These are phyloP conservation scores for Porites cylindrica DNA, from an alignment of 92 coral and sea anemone genomes.

Conservation along the genomic window DNA sequence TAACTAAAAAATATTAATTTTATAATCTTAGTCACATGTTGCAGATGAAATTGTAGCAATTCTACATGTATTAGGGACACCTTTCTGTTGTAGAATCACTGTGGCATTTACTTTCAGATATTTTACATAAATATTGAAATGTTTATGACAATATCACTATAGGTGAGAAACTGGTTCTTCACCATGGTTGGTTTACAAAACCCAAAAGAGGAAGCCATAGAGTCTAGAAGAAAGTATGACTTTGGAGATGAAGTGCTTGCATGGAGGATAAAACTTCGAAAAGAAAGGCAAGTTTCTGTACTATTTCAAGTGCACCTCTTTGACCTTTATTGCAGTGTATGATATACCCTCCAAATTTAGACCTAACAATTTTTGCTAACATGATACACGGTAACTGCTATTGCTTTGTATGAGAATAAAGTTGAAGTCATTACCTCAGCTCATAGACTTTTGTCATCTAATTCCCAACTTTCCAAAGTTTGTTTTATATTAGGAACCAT, in stretches of 20 bases:
- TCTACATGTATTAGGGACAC: neutral
- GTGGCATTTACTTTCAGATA: neutral
- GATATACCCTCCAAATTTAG: constrained; percentile 1
- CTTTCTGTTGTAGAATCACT: constrained; percentile 5
- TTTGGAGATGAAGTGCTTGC: constrained; percentile 45
- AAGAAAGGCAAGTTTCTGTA: constrained; percentile 29
- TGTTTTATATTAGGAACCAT: neutral
- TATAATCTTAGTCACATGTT: no score
- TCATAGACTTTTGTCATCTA: no score
- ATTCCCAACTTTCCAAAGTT: constrained; percentile 5
- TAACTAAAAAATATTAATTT: neutral
- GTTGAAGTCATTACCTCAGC: constrained; percentile 8
- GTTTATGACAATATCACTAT: constrained; percentile 5
- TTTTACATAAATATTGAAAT: neutral
- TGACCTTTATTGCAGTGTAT: constrained; percentile 4
- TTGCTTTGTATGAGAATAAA: constrained; percentile 28
- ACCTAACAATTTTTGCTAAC: neutral
- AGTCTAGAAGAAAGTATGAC: constrained; percentile 47
- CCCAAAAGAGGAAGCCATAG: constrained; percentile 38
- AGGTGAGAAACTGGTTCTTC: constrained; percentile 41
- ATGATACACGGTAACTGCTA: constrained; percentile 17
- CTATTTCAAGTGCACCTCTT: constrained; percentile 2
- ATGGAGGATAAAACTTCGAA: constrained; percentile 46
- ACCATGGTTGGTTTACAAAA: constrained; percentile 33
- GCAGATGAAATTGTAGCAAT: no score